Evolutionary conservation across 1,140 invertebrate genomes (phyloP), one percentile per base, ranked within the genome.

Genomic region (Ericerus pela): DNA sequence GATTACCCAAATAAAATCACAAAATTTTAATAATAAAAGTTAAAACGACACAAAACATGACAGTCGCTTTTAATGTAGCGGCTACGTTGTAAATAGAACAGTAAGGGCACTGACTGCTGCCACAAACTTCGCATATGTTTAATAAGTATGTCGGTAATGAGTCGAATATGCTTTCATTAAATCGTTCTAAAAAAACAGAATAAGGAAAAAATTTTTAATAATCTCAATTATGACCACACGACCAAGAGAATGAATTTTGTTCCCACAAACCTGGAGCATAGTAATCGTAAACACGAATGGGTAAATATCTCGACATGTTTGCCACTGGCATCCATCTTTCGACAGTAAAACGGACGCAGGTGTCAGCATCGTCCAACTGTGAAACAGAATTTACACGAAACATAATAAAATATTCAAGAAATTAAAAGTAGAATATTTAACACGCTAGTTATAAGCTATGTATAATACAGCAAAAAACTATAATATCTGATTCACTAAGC

Each of bases 91-190:
- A 93, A 61, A 90, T 88, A 24, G 88, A 83, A 71, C 93, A 97
- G 67, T 96, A 96, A 0, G 93, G 93, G 72, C 94, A 98, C 68
- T 96, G 93, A 41, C 88, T 96, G 20, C 91, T 96, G 29, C 93
- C 94, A 67, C 93, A 98, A n/a, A 96, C 93, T 67, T 96, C 89
- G 66, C 93, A 98, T 60, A 98, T 94, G 68, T 93, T 94, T 26
- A 96, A 71, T 14, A 87, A 73, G 68, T 93, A 93, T 2, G 91
- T 84, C 24, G 87, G 80, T 43, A 89, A 75, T 1, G 89, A 80
- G 65, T 94, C 88, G 65, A 95, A 93, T 70, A 96, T 85, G 0
- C 84, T 84, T 73, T 94, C 88, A 66, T 95, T 95, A 73, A 89
- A 95, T 43, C 90, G 81, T 69, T 95, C 92, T 90, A 74, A n/a